Conservation (phyloP, 2,113 vertebrate genomes). For the Noturus placidus region DNA sequence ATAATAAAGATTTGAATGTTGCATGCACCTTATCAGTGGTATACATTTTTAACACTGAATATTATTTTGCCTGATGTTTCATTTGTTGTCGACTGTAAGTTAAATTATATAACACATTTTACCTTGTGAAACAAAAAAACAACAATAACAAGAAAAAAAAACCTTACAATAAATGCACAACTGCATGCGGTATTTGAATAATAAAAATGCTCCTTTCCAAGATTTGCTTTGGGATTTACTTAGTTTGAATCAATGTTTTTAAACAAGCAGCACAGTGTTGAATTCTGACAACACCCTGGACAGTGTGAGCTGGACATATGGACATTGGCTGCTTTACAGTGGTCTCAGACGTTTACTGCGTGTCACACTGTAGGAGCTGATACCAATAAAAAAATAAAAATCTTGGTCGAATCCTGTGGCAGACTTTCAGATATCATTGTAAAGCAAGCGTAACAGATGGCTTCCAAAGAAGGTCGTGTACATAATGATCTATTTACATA, state of each 20-base stretch:
- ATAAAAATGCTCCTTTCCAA: constrained; percentile 45
- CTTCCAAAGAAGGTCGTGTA: not conserved
- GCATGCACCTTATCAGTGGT: constrained; percentile 75
- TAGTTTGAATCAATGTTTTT: not conserved
- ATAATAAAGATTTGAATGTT: constrained; percentile 62
- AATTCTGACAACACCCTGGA: constrained; percentile 60
- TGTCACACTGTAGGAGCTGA: not conserved
- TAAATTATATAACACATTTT: constrained; percentile 66
- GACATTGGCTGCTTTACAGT: not conserved
- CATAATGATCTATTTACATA: not conserved
- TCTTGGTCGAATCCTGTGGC: not conserved
- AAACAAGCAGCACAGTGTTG: constrained; percentile 68
- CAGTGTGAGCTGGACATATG: not conserved
- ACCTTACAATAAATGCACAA: constrained; percentile 10
- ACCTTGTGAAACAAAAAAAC: constrained; percentile 52
- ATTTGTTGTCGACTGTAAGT: constrained; percentile 73
- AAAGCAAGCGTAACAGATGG: not conserved
- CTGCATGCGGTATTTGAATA: constrained; percentile 51
- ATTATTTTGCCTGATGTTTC: constrained; percentile 72
- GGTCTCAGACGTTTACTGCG: not conserved
- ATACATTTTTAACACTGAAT: constrained; percentile 71
- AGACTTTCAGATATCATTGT: not conserved
- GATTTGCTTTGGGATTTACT: constrained; percentile 1
- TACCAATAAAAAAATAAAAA: not conserved
- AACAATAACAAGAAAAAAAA: not conserved